Percentiles rank a stretch among this genome's conserved stretches.
Evolutionary conservation across 2,888 invertebrate genomes (phyloP).

Genomic region (Trichogramma evanescens): DNA sequence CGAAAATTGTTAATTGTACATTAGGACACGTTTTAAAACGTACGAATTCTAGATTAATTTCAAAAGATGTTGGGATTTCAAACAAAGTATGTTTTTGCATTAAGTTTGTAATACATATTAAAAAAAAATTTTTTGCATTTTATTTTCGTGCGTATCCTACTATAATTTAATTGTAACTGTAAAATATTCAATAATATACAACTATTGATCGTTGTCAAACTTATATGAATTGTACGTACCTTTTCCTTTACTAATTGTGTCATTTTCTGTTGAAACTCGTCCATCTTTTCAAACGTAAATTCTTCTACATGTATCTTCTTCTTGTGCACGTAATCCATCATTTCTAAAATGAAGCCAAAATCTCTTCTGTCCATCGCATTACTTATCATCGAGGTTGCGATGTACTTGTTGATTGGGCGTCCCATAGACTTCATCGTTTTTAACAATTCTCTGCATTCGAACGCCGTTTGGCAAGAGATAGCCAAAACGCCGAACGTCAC

Average conservation of each 20-base stretch:
- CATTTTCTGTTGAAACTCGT: constrained; percentile 48
- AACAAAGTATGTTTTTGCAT: no score
- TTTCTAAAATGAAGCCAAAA: constrained; percentile 61
- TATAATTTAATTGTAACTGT: no score
- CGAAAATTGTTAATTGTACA: no score
- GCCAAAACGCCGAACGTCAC: constrained; percentile 83
- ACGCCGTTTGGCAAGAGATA: constrained; percentile 63
- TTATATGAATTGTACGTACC: constrained; percentile 19
- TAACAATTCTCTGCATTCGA: constrained; percentile 60
- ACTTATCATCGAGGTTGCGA: constrained; percentile 66
- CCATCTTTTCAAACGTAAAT: constrained; percentile 54
- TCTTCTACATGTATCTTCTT: constrained; percentile 59
- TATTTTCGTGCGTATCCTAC: no score
- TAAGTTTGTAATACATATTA: no score
- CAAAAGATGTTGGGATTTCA: no score
- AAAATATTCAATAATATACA: no score
- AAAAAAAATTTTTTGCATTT: not conserved
- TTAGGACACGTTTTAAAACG: no score
- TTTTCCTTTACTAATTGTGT: constrained; percentile 24
- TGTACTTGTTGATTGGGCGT: constrained; percentile 63
- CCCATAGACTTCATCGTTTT: constrained; percentile 62
- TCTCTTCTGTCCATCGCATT: constrained; percentile 57
- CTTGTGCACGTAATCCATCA: constrained; percentile 60
- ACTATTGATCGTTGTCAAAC: no score
- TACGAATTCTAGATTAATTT: no score